These are phyloP conservation scores for Melanotaenia duboulayi DNA, from an alignment of 2,113 vertebrate genomes.

Conservation along the genomic window DNA sequence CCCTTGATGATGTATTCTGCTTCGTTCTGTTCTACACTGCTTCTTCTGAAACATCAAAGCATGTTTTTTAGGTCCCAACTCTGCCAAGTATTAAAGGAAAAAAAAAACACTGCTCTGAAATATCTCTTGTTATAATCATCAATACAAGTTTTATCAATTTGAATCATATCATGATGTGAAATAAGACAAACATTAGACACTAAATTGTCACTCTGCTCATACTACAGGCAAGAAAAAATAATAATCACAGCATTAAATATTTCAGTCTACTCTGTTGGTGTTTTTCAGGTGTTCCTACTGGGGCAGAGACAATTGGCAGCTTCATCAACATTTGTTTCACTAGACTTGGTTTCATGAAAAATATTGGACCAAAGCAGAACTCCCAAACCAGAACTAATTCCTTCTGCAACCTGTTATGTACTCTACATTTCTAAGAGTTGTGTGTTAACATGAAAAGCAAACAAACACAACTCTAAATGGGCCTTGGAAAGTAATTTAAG, in stretches of 20 bases:
- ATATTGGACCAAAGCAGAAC: background rate
- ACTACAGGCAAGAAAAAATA: constrained; percentile 26
- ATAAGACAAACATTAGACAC: background rate
- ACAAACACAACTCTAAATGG: too few species aligned
- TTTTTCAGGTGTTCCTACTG: constrained; percentile 38
- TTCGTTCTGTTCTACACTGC: background rate
- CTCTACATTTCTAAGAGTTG: too few species aligned
- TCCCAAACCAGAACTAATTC: too few species aligned
- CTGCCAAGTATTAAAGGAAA: constrained; percentile 13
- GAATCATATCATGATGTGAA: background rate
- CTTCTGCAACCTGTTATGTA: too few species aligned
- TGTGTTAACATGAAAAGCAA: too few species aligned
- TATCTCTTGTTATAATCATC: constrained; percentile 7
- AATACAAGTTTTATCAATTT: constrained; percentile 19
- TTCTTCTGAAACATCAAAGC: constrained; percentile 37
- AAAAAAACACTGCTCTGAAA: background rate
- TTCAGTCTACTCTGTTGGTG: constrained; percentile 38
- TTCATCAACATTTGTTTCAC: constrained; percentile 42
- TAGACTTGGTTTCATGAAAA: constrained; percentile 29
- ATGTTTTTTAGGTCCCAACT: constrained; percentile 8
- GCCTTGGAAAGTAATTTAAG: too few species aligned
- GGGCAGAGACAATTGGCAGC: constrained; percentile 47
- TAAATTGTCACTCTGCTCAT: constrained; percentile 18
- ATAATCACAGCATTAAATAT: constrained; percentile 36
- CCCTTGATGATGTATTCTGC: constrained; percentile 50